Conservation (phyloP, 2,888 invertebrate species). For the Junonia oenone region DNA sequence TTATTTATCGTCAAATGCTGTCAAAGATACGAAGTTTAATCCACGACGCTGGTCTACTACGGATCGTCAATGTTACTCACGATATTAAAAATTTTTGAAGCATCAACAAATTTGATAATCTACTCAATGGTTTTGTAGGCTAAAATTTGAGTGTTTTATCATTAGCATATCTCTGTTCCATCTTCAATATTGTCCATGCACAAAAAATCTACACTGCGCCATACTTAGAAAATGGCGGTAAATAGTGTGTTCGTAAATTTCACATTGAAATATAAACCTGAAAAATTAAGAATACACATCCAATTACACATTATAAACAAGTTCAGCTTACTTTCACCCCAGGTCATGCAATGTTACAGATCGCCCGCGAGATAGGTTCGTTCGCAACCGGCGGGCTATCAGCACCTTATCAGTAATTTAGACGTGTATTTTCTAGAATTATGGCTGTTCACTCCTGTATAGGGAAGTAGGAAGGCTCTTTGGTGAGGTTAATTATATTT, state of each 20-base stretch:
- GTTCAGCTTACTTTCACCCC: constrained; percentile 22
- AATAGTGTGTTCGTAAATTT: background rate
- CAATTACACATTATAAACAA: constrained; percentile 8
- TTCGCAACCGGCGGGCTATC: constrained; percentile 21
- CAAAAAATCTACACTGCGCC: background rate
- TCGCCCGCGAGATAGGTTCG: constrained; percentile 19
- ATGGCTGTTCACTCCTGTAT: constrained; percentile 20
- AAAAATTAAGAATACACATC: constrained; percentile 1
- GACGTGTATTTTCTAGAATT: constrained; percentile 29
- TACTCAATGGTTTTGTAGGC: no score
- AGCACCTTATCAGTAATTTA: constrained; percentile 31
- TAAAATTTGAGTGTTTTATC: no score
- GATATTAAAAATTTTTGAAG: no score
- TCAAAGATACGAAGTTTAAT: no score
- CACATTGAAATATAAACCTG: background rate
- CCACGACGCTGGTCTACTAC: no score
- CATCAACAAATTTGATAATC: no score
- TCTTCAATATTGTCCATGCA: no score
- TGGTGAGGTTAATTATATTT: constrained; percentile 27
- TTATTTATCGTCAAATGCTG: background rate
- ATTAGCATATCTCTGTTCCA: no score
- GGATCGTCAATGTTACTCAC: no score
- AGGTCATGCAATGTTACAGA: constrained; percentile 24
- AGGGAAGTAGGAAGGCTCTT: constrained; percentile 25
- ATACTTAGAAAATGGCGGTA: no score